A percentile compares a stretch with the other conserved stretches of the same genome.
phyloP scores from a whole-genome alignment of 2,797 vertebrate species.

The Monodelphis domestica region DNA sequence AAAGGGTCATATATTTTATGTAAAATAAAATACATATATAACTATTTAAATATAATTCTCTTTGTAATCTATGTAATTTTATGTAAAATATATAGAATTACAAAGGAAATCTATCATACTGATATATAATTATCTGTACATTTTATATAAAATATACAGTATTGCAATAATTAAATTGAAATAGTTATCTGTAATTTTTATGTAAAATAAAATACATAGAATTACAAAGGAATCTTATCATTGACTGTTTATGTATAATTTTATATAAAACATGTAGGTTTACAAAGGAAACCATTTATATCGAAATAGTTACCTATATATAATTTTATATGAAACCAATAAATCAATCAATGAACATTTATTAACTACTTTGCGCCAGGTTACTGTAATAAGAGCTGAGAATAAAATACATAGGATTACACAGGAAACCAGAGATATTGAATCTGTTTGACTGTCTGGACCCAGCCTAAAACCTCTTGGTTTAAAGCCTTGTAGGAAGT shows the following conservation, averaged over 20 bases:
- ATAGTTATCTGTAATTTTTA: neutral
- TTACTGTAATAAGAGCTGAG: too few species aligned
- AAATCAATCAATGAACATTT: too few species aligned
- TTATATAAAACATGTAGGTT: neutral
- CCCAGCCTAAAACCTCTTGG: neutral
- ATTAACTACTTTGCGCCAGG: too few species aligned
- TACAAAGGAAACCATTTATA: neutral
- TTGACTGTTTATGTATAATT: neutral
- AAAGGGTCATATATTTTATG: neutral
- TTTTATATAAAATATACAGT: neutral
- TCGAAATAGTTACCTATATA: too few species aligned
- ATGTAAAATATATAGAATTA: neutral
- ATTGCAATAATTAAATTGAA: neutral
- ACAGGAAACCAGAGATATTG: neutral
- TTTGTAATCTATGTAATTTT: too few species aligned
- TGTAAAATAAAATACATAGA: neutral
- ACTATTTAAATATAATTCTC: too few species aligned
- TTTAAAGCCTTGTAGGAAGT: neutral
- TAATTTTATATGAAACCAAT: too few species aligned
- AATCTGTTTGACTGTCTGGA: neutral
- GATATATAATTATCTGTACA: neutral
- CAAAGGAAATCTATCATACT: neutral
- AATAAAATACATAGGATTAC: too few species aligned
- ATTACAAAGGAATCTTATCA: neutral
- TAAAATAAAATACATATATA: neutral